Base-by-base conservation (phyloP, 2,797 vertebrate genomes). In the Odontamblyopus lacepedii region DNA sequence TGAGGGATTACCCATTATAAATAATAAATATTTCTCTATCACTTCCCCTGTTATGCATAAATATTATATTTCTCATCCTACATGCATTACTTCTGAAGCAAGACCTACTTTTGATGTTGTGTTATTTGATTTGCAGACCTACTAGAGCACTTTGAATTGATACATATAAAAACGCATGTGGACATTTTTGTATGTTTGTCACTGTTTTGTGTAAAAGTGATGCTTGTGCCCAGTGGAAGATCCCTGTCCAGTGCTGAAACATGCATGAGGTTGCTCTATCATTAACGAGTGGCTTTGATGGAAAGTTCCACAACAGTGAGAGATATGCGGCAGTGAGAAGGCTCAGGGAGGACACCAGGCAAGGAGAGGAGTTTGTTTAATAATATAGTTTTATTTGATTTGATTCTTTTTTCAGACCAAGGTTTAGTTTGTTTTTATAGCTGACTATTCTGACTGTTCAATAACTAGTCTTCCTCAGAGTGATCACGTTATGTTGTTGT, bases 201-300 rank as follows among this genome's bases (percentile, higher is more conserved):
- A 62, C 63, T 78, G 8, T 72, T 80, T 68, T 74, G 55, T 73
- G 65, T 63, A 48, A 75, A 69, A 57, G 13, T 16, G 50, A 50
- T 79, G 61, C 78, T 76, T 67, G 73, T 67, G 62, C 73, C 29
- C 73, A 64, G 66, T 77, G 70, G 84, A 88, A 85, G 84, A 87
- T 87, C 83, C 83, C 78, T 86, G 78, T 86, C 85, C 78, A 79
- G 69, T 48, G 61, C 60, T 93, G 87, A 93, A 93, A 87, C 81
- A 89, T 93, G 82, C 87, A 92, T 92, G 91, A 89, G 81, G 70
- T 75, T 79, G 78, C 77, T 91, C 68, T 79, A 87, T 88, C 88
- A 86, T 91, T 92, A 89, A 93, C 79, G 75, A 90, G 89, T 70
- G 71, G 77, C 89, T 88, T 80, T 85, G 83, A 92, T 83, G 92